These are phyloP conservation scores for Tragelaphus imberbis DNA, from an alignment of 2,113 vertebrate genomes.

Conservation along the genomic window DNA sequence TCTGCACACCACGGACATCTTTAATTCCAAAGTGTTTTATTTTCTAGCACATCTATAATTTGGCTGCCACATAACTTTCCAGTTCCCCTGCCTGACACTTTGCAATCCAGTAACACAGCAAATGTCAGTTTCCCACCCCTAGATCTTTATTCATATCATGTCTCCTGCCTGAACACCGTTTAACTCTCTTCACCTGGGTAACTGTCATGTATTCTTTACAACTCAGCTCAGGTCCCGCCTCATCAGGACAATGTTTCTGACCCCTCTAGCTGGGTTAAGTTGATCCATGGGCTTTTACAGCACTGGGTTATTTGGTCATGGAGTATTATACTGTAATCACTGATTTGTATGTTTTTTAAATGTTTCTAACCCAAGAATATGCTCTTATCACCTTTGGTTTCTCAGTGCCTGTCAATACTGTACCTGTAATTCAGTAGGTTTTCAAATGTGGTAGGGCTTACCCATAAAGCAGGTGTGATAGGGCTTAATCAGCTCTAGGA, in stretches of 20 bases:
- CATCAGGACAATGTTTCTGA: background rate
- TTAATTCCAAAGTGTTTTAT: background rate
- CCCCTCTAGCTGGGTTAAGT: background rate
- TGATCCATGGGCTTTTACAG: background rate
- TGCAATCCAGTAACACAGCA: background rate
- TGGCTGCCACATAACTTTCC: background rate
- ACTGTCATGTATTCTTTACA: background rate
- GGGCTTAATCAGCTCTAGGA: background rate
- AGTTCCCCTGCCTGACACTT: background rate
- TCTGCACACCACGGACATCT: background rate
- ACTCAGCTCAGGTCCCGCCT: background rate
- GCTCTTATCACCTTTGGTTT: background rate
- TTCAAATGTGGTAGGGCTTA: background rate
- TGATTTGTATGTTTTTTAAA: slow-evolving; percentile 13
- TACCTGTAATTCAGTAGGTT: background rate
- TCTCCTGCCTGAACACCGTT: background rate
- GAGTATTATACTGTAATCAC: background rate
- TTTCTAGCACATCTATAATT: background rate
- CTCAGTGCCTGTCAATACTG: background rate
- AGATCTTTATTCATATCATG: background rate
- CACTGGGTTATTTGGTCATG: background rate
- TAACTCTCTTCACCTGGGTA: background rate
- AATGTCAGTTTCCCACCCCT: background rate
- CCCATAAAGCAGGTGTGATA: background rate
- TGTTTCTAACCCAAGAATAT: background rate